Percentiles rank a stretch among this genome's conserved stretches.
phyloP scores from a whole-genome alignment of 2,113 vertebrate genomes.

The Ardeotis arabs region DNA sequence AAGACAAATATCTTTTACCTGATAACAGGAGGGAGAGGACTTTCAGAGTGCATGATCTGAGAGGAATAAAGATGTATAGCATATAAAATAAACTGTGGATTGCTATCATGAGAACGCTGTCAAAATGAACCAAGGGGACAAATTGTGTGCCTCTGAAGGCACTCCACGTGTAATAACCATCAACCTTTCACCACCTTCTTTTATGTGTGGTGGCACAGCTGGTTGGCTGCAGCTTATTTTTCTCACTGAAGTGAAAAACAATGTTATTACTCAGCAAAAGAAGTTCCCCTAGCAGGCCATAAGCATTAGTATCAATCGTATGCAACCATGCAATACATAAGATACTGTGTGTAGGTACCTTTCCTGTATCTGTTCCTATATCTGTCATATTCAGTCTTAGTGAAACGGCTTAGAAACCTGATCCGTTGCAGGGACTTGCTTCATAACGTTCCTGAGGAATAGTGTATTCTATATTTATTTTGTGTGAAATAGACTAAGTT shows the following conservation, averaged over 20 bases:
- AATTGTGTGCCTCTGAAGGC: background rate
- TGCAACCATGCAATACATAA: background rate
- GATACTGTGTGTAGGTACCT: background rate
- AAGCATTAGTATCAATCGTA: background rate
- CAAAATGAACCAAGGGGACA: background rate
- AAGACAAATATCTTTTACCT: constrained; percentile 1
- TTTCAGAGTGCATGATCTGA: background rate
- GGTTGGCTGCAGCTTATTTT: background rate
- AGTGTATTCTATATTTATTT: background rate
- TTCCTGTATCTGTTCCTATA: background rate
- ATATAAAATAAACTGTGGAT: constrained; percentile 32
- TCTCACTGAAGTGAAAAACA: background rate
- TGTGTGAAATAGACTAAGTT: background rate
- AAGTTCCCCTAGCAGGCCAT: background rate
- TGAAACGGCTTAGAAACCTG: background rate
- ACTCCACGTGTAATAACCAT: background rate
- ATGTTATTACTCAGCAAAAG: background rate
- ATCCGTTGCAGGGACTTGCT: background rate
- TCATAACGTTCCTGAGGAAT: background rate
- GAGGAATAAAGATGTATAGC: background rate
- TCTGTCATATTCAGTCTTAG: background rate
- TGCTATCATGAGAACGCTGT: background rate
- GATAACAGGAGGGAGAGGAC: constrained; percentile 4
- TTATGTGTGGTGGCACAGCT: background rate
- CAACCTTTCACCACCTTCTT: background rate